These are phyloP conservation scores for Graphium colonna DNA, from an alignment of 2,888 invertebrate genomes.

Conservation along the genomic window DNA sequence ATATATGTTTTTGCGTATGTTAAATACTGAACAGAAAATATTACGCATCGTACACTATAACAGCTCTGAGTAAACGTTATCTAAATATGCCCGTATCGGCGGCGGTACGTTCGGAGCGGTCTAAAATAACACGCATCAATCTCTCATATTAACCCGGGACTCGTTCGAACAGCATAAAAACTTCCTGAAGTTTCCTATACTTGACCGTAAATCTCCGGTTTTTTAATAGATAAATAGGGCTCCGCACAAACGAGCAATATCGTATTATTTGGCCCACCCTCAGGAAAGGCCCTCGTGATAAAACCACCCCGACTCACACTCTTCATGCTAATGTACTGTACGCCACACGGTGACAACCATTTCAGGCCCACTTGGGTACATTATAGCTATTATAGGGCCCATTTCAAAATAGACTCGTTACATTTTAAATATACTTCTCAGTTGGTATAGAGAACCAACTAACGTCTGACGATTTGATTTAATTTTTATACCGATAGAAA, in stretches of 20 bases:
- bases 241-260: constrained; percentile 80
- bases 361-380: constrained; percentile 79
- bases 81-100: constrained; percentile 25
- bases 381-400: constrained; percentile 75
- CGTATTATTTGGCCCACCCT: constrained; percentile 79
- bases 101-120: constrained; percentile 43
- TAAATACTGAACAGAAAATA: too few species aligned
- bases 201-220: constrained; percentile 71
- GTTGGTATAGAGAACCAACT: too few species aligned
- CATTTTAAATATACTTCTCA: too few species aligned
- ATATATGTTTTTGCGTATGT: too few species aligned
- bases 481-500: too few species aligned
- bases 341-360: constrained; percentile 80
- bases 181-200: constrained; percentile 73
- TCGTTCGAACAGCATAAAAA: constrained; percentile 72
- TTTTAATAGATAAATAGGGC: constrained; percentile 81
- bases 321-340: constrained; percentile 75
- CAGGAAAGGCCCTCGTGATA: constrained; percentile 79
- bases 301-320: constrained; percentile 76
- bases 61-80: constrained; percentile 31
- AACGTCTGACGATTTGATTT: too few species aligned
- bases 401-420: constrained; percentile 79
- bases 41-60: too few species aligned
- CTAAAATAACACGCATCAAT: constrained; percentile 69
- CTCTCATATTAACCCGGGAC: constrained; percentile 68